Evolutionary conservation across 2,888 invertebrate species (phyloP).

Genomic region (Syrista parreyssii): DNA sequence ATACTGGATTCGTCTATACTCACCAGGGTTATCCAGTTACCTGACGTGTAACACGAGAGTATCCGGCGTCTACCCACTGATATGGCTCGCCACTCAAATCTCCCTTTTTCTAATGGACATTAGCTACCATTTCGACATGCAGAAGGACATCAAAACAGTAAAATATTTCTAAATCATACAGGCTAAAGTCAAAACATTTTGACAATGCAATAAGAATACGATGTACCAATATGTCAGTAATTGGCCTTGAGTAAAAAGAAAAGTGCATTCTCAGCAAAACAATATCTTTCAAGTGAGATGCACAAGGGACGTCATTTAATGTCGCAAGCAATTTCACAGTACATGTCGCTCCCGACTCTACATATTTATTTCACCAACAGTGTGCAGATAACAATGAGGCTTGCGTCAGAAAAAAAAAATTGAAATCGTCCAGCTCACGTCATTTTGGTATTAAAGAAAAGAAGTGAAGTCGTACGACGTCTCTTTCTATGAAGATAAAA

Average conservation of each 20-base stretch:
- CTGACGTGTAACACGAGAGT: constrained; percentile 1
- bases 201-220: neutral
- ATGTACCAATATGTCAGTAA: neutral
- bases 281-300: neutral
- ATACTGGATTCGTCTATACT: neutral
- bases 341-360: neutral
- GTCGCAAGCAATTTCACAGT: neutral
- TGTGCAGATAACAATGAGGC: neutral
- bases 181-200: neutral
- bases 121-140: neutral
- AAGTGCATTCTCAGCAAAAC: neutral
- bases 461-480: neutral
- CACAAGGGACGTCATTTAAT: neutral
- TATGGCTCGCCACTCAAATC: constrained; percentile 7
- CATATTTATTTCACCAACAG: neutral
- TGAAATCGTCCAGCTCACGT: neutral
- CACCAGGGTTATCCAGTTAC: constrained; percentile 2
- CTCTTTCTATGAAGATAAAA: neutral
- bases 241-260: neutral
- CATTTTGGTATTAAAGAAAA: neutral
- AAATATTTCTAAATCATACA: neutral
- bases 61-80: neutral
- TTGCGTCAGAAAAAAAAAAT: neutral
- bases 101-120: neutral
- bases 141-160: neutral